Evolutionary conservation across 2,113 vertebrate species (phyloP).

Genomic region (Prolemur simus): DNA sequence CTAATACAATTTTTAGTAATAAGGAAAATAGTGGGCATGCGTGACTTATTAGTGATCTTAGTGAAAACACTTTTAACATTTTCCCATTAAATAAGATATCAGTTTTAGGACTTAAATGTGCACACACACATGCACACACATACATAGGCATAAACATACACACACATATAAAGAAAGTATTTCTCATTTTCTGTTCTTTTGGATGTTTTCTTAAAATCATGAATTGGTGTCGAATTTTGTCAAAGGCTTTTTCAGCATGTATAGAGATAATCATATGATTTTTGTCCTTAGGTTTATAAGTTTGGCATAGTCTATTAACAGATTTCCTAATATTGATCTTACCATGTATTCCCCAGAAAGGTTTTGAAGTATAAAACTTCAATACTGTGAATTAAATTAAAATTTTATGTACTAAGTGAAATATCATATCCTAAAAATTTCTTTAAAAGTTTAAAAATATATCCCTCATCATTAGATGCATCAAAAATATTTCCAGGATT

Average conservation of each 20-base stretch:
- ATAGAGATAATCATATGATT: background rate
- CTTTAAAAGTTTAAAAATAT: background rate
- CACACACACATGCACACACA: background rate
- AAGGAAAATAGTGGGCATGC: background rate
- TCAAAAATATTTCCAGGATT: background rate
- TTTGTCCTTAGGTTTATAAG: background rate
- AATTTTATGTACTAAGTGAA: background rate
- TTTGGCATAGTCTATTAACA: background rate
- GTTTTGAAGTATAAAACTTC: background rate
- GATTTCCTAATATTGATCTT: background rate
- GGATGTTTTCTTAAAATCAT: background rate
- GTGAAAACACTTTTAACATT: background rate
- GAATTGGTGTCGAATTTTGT: background rate
- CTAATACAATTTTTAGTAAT: background rate
- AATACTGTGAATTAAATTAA: background rate
- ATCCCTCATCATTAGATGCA: background rate
- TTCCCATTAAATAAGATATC: background rate
- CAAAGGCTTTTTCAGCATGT: background rate
- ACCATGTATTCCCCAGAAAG: background rate
- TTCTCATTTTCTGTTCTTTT: background rate
- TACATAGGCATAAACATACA: background rate
- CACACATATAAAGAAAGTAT: background rate
- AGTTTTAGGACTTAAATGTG: background rate
- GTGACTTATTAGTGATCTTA: background rate
- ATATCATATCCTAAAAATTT: background rate